Evolutionary conservation across 1,140 invertebrate species (phyloP).

Genomic region (Aphelinus certus): DNA sequence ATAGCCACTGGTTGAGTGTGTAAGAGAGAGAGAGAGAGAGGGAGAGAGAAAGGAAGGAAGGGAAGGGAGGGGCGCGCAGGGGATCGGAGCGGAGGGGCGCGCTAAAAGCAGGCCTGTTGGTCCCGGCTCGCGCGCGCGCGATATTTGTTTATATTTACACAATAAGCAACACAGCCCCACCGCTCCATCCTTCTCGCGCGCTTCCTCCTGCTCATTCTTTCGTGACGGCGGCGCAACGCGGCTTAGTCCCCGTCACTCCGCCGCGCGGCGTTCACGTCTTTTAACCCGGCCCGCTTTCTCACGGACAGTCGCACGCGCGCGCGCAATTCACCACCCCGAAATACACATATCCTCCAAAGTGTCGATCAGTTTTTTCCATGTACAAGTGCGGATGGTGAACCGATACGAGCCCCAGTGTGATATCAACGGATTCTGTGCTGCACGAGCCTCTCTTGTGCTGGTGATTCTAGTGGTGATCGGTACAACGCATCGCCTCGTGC

Average conservation of each 20-base stretch:
- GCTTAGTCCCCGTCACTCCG: constrained; percentile 62
- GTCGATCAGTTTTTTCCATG: background rate
- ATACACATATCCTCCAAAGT: no score
- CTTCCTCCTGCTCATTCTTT: constrained; percentile 24
- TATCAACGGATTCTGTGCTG: no score
- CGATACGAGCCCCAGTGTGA: no score
- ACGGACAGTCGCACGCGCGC: no score
- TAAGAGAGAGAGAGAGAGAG: constrained; percentile 38
- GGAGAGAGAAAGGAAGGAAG: constrained; percentile 41
- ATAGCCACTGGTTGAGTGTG: constrained; percentile 28
- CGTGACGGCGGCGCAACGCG: constrained; percentile 26
- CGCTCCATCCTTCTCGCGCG: constrained; percentile 24
- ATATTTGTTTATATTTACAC: constrained; percentile 69
- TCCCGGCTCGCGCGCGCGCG: constrained; percentile 49
- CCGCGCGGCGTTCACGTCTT: constrained; percentile 49
- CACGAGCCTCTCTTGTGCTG: no score
- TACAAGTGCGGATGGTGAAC: no score
- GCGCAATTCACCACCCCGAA: no score
- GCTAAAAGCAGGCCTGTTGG: constrained; percentile 67
- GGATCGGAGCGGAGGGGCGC: constrained; percentile 42
- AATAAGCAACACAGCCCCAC: constrained; percentile 65
- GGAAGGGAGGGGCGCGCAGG: constrained; percentile 36
- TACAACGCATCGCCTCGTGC: no score
- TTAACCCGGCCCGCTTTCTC: background rate
- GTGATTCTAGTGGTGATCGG: no score